Conservation (phyloP, 2,888 invertebrate genomes). For the Herminia tarsipennalis region DNA sequence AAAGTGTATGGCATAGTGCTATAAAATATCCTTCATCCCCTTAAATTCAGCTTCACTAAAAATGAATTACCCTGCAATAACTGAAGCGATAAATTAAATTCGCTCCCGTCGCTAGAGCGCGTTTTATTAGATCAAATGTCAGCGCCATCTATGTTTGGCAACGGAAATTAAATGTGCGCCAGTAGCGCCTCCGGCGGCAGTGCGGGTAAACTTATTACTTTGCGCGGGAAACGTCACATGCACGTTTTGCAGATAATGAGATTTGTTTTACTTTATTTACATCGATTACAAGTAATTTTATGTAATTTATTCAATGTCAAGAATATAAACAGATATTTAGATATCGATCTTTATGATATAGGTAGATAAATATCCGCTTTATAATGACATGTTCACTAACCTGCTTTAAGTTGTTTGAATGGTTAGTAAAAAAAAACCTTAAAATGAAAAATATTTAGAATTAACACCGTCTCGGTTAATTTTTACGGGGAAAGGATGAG, state of each 20-base stretch:
- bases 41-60: conserved; percentile 23
- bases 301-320: not conserved
- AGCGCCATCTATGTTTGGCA: conserved; percentile 64
- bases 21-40: too few species aligned
- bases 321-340: not conserved
- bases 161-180: conserved; percentile 52
- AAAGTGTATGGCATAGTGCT: too few species aligned
- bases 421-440: too few species aligned
- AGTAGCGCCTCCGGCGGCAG: conserved; percentile 35
- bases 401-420: too few species aligned
- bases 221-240: conserved; percentile 19
- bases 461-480: too few species aligned
- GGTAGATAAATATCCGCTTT: too few species aligned
- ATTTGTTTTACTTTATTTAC: conserved; percentile 1
- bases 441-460: too few species aligned
- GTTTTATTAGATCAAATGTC: conserved; percentile 56
- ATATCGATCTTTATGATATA: not conserved
- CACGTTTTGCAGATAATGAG: conserved; percentile 3
- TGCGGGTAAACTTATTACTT: conserved; percentile 27
- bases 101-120: conserved; percentile 32
- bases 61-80: conserved; percentile 45
- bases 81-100: conserved; percentile 56
- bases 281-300: not conserved
- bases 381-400: too few species aligned
- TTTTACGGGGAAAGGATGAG: too few species aligned